Evolutionary conservation across 2,797 vertebrate genomes (phyloP).

Genomic region (Enteromius anoplus): DNA sequence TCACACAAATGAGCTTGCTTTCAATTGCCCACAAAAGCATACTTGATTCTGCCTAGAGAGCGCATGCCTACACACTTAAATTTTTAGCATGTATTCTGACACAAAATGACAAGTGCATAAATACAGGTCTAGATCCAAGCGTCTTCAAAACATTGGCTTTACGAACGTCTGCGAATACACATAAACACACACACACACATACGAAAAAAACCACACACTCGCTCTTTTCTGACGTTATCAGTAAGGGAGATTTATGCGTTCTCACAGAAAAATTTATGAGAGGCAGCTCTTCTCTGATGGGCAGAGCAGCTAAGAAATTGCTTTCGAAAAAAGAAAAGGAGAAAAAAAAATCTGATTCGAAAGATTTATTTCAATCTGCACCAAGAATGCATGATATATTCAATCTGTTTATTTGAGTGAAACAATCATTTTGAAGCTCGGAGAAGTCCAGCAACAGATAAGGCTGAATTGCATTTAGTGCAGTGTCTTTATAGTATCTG

Average conservation of each 20-base stretch:
- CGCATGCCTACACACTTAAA: background rate
- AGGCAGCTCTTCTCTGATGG: constrained; percentile 72
- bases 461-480: constrained; percentile 73
- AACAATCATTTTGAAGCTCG: constrained; percentile 76
- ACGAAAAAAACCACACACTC: constrained; percentile 52
- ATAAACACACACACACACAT: background rate
- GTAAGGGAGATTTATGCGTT: constrained; percentile 81
- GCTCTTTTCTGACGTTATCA: constrained; percentile 77
- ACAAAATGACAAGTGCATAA: constrained; percentile 40
- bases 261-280: constrained; percentile 78
- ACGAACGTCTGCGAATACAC: constrained; percentile 12
- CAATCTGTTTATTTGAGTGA: constrained; percentile 83
- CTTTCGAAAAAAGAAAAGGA: constrained; percentile 63
- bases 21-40: constrained; percentile 21
- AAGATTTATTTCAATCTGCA: constrained; percentile 81
- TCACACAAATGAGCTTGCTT: constrained; percentile 23
- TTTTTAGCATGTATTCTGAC: constrained; percentile 11
- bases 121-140: constrained; percentile 44
- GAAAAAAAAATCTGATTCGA: constrained; percentile 69
- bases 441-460: constrained; percentile 70
- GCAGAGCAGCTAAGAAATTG: constrained; percentile 77
- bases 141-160: constrained; percentile 42
- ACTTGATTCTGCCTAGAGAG: constrained; percentile 20
- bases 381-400: constrained; percentile 79
- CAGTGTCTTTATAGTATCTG: constrained; percentile 52